These are phyloP conservation scores for Latrodectus hesperus DNA, from an alignment of 2,888 invertebrate species.

Conservation along the genomic window DNA sequence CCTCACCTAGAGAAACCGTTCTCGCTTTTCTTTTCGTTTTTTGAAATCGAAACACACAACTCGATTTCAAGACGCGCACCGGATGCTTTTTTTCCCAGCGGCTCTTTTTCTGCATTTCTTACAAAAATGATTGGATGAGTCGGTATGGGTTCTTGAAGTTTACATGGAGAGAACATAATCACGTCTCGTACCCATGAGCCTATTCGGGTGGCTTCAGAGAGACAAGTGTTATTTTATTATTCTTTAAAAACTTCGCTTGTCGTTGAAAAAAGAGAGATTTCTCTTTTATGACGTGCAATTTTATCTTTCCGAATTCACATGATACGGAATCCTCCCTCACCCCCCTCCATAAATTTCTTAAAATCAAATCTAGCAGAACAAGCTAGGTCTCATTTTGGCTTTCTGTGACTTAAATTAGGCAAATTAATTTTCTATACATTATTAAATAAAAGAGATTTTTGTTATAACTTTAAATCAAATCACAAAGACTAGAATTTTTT, in stretches of 20 bases:
- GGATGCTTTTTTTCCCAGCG: constrained; percentile 62
- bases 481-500: no score
- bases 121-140: constrained; percentile 64
- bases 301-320: no score
- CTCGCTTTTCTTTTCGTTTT: constrained; percentile 12
- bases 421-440: no score
- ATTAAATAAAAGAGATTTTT: no score
- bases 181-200: constrained; percentile 32
- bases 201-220: constrained; percentile 10
- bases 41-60: constrained; percentile 61
- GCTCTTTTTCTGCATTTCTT: constrained; percentile 47
- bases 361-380: no score
- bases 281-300: no score
- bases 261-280: no score
- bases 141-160: constrained; percentile 5
- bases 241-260: neutral
- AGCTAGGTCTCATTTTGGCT: no score
- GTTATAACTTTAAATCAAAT: no score
- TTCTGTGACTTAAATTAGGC: no score
- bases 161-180: constrained; percentile 36
- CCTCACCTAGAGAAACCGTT: constrained; percentile 58
- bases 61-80: constrained; percentile 25
- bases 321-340: no score
- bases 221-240: constrained; percentile 35
- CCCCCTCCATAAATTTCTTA: no score